Evolutionary conservation across 2,888 invertebrate species (phyloP), one percentile per base, ranked within the genome.

Genomic region (Tetranychus piercei): DNA sequence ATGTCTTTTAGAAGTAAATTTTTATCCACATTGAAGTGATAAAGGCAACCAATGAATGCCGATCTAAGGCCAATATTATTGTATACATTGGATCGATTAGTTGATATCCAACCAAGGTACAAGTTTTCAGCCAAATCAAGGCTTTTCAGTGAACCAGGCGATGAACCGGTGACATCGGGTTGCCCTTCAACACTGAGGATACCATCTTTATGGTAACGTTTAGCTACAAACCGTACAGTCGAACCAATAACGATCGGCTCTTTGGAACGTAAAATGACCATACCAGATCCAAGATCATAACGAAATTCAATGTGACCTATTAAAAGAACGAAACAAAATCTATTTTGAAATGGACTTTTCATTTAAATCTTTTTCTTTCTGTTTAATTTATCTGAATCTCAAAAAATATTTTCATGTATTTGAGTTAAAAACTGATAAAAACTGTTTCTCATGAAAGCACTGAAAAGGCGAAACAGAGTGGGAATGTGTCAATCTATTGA

Each of bases 281-380:
- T 87, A 23, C 92, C 92, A 81, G 90, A 90, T 45, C 93, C 93
- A 77, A 92, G 86, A 84, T 92, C 90, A 83, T 90, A 93, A 77
- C 80, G 76, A 75, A 80, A 82, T 77, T 82, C 82, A 15, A 82
- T 81, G 81, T 80, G 87, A 85, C 91, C 91, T 83, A 34, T 34
- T 34, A 4, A 34, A 5, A 5, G 23, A 34, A 34, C 3, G 34
- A 34, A 34, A 34, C 34, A 34, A 34, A 34, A 34, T 34, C 4
- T 34, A 34, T 34, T 34, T 34, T 34, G 3, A 34, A 34, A 34
- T 0, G 4, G 5, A 34, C 34, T 34, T 34, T 34, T 34, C 34
- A 34, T 34, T 34, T 3, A 3, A n/a, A 34, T 34, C 34, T 34
- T 34, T 7, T 55, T 7, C 55, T 6, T 15, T 55, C 15, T 55